Evolutionary conservation across 2,797 vertebrate species (phyloP), one percentile per base, ranked within the genome.

Genomic region (Oreortyx pictus): DNA sequence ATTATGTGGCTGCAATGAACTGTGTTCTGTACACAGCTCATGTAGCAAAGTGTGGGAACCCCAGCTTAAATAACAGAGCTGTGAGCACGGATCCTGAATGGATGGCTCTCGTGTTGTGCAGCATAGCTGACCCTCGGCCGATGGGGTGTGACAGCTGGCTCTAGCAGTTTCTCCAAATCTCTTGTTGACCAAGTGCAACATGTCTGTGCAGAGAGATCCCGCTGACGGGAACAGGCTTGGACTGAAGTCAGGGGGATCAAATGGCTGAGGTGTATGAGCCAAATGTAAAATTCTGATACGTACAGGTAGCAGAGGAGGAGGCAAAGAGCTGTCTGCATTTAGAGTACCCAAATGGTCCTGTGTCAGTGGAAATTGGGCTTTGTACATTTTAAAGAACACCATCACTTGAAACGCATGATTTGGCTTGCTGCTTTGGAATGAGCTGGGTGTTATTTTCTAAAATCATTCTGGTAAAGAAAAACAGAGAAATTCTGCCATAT

Each of bases 141-240:
- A 91, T 64, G 82, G 74, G 80, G 86, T 39, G 9, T 62, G 91
- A 84, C 95, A 94, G 60, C 80, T 92, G 94, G 50, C 75, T 59
- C 67, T 79, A 64, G 47, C 71, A 64, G 56, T 23, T 83, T 79
- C 50, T 60, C 24, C 71, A 57, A 4, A 91, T 9, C 76, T 78
- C 33, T 20, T 89, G 35, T 41, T 92, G 88, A 67, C 39, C 44
- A 39, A 96, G 78, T 67, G 70, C 33, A 67, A 67, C 74, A 2
- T 86, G 80, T 56, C 62, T 81, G 33, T 83, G 82, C 87, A 78
- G 79, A 68, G 65, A 75, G 57, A 71, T 54, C 29, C 5, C 9
- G 39, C 39, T 88, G 71, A 81, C 65, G 52, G 85, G 62, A 86
- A 41, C 7, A 57, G 60, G 22, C 64, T 88, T 86, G 82, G 74